Base-by-base conservation (phyloP, 2,113 vertebrate genomes). In the Phyllostomus discolor region DNA sequence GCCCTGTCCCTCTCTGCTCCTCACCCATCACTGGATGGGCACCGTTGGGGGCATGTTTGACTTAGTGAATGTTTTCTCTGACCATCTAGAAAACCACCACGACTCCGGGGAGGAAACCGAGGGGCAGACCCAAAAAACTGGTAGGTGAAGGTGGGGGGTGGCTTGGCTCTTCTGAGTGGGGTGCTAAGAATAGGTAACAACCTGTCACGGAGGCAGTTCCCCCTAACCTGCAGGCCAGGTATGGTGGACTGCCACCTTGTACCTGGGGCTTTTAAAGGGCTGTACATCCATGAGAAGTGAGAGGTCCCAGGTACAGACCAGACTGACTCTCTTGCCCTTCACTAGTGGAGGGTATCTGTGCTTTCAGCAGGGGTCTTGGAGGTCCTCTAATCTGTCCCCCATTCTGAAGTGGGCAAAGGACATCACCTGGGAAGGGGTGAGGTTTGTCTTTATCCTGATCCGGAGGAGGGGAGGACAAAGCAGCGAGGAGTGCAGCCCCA, bases 111-210 rank as follows among this genome's bases (percentile, higher is more conserved):
- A 99, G 97, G 66, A 99, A 99, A 98, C 99, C 99, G 94, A 98
- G 99, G 98, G 99, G 99, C 98, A 98, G 99, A 98, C 99, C 99
- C 95, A 99, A 99, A 99, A 99, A 99, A 98, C 98, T 99, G 98
- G 99, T 99, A 98, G 98, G 99, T 93, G 69, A 57, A 54, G 3
- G 28, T 57, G 7, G 5, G 10, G 1, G 14, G n/a, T 7, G 20
- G 28, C 0, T 43, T 1, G 54, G 48, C 17, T 38, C 35, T 59
- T 33, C 10, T 7, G 43, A 52, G 64, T 43, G 24, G 72, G 46
- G 19, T 20, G 28, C 46, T 46, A 17, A 62, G 82, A n/a, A 15
- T 4, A 28, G 15, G 10, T 3, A 57, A 2, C 9, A 24, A 24
- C 81, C 12, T 10, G 12, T 7, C 4, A 1, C 8, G 67, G 64